Percentiles rank a stretch among this genome's conserved stretches.
phyloP scores from a whole-genome alignment of 2,113 vertebrate species.

The zebrafish (Danio rerio) region DNA sequence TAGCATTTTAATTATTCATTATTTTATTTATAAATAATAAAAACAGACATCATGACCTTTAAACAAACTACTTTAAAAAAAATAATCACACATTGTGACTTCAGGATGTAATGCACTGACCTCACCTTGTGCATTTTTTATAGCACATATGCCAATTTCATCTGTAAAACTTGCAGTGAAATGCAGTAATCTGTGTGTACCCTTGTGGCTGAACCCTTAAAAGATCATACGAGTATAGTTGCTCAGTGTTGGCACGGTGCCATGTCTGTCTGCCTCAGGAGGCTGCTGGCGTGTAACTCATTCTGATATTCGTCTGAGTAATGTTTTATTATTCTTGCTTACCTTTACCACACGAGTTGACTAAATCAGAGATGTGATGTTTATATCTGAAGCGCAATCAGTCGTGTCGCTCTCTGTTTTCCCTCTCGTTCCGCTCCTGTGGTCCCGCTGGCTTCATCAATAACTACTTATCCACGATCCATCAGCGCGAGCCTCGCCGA shows the following conservation, averaged over 20 bases:
- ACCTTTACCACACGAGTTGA: slow-evolving; percentile 1
- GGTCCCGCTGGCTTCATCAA: slow-evolving; percentile 30
- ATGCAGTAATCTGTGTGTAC: neutral
- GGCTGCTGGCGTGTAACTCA: neutral
- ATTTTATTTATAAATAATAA: too few species aligned
- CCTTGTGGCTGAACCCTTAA: neutral
- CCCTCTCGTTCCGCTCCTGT: slow-evolving; percentile 29
- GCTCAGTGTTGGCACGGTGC: slow-evolving; percentile 26
- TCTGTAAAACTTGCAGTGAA: neutral
- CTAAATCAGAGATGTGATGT: neutral
- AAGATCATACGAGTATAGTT: slow-evolving; percentile 7
- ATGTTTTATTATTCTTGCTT: neutral
- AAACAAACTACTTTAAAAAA: too few species aligned
- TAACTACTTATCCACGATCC: slow-evolving; percentile 36
- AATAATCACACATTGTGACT: neutral
- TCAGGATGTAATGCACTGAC: neutral
- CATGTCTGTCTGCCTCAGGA: slow-evolving; percentile 22
- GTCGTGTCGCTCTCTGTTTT: neutral
- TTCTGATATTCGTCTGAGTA: neutral
- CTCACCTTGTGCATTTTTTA: neutral
- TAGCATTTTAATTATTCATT: too few species aligned
- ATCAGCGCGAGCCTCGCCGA: neutral
- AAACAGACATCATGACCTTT: too few species aligned
- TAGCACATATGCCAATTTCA: neutral
- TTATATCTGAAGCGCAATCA: neutral